Conservation (phyloP, 2,797 vertebrate genomes). For the Alosa sapidissima region DNA sequence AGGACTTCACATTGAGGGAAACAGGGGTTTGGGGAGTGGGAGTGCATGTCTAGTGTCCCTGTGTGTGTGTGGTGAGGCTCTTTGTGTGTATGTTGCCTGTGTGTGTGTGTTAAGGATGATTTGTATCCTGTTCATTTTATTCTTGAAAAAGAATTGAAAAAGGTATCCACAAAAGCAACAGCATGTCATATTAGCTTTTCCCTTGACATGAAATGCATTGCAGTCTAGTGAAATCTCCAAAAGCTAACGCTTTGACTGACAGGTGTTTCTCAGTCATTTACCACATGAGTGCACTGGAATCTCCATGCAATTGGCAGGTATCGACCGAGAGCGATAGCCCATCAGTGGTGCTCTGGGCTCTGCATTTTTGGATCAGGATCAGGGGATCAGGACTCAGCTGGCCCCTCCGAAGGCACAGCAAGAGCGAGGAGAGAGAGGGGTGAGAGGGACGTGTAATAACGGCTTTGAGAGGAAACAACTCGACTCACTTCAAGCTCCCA, state of each 20-base stretch:
- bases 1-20: background rate
- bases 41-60: background rate
- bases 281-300: background rate
- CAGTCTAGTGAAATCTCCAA: background rate
- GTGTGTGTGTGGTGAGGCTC: background rate
- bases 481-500: constrained; percentile 60
- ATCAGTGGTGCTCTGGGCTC: background rate
- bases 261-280: background rate
- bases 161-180: background rate
- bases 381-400: background rate
- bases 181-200: background rate
- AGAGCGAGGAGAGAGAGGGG: constrained; percentile 46
- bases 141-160: background rate
- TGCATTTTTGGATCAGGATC: background rate
- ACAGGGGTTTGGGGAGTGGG: background rate
- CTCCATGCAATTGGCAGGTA: background rate
- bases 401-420: background rate
- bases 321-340: background rate
- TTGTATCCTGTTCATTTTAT: background rate
- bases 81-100: background rate
- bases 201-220: background rate
- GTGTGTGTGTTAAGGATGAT: background rate
- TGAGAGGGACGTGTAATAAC: constrained; percentile 74
- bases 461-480: constrained; percentile 71
- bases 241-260: background rate